Evolutionary conservation across 2,888 invertebrate species (phyloP).

Genomic region (Omphaloscelis lunosa): DNA sequence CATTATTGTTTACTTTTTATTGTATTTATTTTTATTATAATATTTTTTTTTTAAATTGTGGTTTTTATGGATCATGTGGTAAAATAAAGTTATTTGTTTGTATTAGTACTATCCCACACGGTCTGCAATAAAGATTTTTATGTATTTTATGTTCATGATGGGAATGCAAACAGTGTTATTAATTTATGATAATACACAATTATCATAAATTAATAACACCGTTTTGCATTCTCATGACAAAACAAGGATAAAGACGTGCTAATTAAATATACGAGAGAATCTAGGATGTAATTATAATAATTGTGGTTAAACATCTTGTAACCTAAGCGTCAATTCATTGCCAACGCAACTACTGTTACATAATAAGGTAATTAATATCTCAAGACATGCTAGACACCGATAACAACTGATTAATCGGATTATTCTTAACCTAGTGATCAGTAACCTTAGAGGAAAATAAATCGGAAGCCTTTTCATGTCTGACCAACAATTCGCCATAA

Average conservation of each 20-base stretch:
- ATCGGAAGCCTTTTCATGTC: not conserved
- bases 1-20: too few species aligned
- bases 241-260: not conserved
- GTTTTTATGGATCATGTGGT: not conserved
- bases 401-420: not conserved
- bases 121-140: not conserved
- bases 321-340: constrained; percentile 11
- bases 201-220: too few species aligned
- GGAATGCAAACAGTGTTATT: not conserved
- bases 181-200: constrained; percentile 9
- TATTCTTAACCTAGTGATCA: not conserved
- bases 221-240: not conserved
- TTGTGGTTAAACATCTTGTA: constrained; percentile 13
- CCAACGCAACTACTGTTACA: constrained; percentile 8
- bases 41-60: too few species aligned
- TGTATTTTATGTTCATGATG: not conserved
- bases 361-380: constrained; percentile 32
- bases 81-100: too few species aligned
- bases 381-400: not conserved
- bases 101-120: too few species aligned
- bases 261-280: not conserved
- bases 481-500: not conserved
- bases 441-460: not conserved
- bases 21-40: not conserved
- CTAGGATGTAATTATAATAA: not conserved